A percentile compares a stretch with the other conserved stretches of the same genome.
Conservation (phyloP, 2,888 invertebrate genomes). For the Andrena flavipes region DNA sequence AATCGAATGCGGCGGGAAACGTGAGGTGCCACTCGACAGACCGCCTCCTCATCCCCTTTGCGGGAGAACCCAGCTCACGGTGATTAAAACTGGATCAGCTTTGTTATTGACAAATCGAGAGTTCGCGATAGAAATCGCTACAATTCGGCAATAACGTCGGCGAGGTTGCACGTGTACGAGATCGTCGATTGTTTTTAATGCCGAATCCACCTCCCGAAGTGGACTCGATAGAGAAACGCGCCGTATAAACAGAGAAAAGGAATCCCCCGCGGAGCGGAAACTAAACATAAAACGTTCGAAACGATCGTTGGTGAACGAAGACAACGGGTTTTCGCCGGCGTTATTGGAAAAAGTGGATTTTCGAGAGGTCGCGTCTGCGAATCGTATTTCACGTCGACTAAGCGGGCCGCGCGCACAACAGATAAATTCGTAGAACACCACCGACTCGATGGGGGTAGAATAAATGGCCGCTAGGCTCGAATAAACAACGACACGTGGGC, state of each 20-base stretch:
- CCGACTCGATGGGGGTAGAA: conserved; percentile 48
- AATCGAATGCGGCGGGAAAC: background rate
- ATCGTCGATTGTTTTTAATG: background rate
- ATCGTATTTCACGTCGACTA: conserved; percentile 52
- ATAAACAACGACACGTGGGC: conserved; percentile 67
- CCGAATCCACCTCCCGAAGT: background rate
- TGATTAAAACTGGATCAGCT: background rate
- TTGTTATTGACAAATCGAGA: no score
- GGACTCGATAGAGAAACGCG: background rate
- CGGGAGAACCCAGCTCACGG: background rate
- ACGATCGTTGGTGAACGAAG: conserved; percentile 1
- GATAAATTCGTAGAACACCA: conserved; percentile 62
- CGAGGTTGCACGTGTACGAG: background rate
- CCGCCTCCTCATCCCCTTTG: background rate
- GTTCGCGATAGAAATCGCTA: background rate
- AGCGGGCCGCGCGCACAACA: conserved; percentile 39
- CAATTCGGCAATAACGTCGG: no score
- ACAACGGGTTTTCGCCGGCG: conserved; percentile 19
- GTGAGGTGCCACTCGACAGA: background rate
- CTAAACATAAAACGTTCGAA: background rate
- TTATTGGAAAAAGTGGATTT: conserved; percentile 31
- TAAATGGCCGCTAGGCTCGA: conserved; percentile 62
- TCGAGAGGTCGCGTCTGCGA: conserved; percentile 27
- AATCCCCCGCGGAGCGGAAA: background rate
- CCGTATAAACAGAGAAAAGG: background rate